These are phyloP conservation scores for Lithobius niger DNA, from an alignment of 1,140 invertebrate genomes.

Conservation along the genomic window DNA sequence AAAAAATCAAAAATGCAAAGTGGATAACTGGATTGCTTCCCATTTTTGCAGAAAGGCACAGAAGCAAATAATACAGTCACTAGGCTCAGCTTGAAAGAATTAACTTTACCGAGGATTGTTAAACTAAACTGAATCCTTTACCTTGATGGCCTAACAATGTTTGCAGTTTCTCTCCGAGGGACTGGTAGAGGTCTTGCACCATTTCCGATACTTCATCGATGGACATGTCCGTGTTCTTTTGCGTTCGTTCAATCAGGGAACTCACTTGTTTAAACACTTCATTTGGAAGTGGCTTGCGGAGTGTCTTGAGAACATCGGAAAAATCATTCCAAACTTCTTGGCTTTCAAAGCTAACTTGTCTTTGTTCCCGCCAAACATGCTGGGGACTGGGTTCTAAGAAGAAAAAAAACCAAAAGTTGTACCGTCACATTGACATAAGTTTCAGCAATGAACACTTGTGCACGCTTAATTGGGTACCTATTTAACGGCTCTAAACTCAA, in stretches of 20 bases:
- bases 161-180: constrained; percentile 58
- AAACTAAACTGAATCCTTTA: constrained; percentile 21
- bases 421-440: too few relatives aligned
- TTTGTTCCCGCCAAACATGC: constrained; percentile 15
- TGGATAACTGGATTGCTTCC: too few relatives aligned
- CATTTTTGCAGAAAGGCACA: too few relatives aligned
- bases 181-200: constrained; percentile 81
- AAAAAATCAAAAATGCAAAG: too few relatives aligned
- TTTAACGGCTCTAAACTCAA: too few relatives aligned
- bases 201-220: constrained; percentile 80
- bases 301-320: constrained; percentile 29
- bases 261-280: constrained; percentile 54
- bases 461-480: too few relatives aligned
- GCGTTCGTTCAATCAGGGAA: constrained; percentile 48
- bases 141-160: constrained; percentile 52
- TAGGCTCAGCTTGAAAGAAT: too few relatives aligned
- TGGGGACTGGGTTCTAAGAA: too few relatives aligned
- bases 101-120: too few relatives aligned
- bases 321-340: constrained; percentile 31
- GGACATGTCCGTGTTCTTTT: constrained; percentile 43
- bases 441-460: too few relatives aligned
- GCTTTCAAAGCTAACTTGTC: constrained; percentile 29
- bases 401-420: too few relatives aligned
- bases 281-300: constrained; percentile 36
- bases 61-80: too few relatives aligned